These are phyloP conservation scores for Halocaridina rubra DNA, from an alignment of 2,888 invertebrate species.

Conservation along the genomic window DNA sequence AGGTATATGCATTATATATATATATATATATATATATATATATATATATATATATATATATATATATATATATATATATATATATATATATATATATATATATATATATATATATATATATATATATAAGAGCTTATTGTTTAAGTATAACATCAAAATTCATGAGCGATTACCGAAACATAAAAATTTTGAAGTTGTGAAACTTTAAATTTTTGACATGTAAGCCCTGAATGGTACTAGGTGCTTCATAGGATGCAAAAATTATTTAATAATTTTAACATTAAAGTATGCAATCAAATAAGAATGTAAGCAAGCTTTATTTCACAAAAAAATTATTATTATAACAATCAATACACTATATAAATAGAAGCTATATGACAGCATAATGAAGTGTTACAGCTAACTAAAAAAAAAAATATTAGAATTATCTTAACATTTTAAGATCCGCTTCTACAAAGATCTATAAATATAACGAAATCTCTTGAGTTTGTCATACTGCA, in stretches of 20 bases:
- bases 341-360: too few relatives aligned
- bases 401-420: too few relatives aligned
- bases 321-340: too few relatives aligned
- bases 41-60: constrained; percentile 28
- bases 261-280: neutral
- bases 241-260: neutral
- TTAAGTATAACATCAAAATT: neutral
- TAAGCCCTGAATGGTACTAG: neutral
- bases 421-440: too few relatives aligned
- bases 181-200: neutral
- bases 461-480: too few relatives aligned
- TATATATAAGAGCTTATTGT: neutral
- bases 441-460: too few relatives aligned
- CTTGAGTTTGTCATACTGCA: too few relatives aligned
- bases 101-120: neutral
- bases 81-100: neutral
- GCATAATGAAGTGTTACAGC: too few relatives aligned
- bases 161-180: too few relatives aligned
- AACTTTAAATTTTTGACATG: neutral
- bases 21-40: constrained; percentile 30
- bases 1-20: neutral
- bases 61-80: neutral
- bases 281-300: too few relatives aligned
- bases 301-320: too few relatives aligned
- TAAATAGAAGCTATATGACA: too few relatives aligned